These are phyloP conservation scores for Cryptomyrus ogoouensis DNA, from an alignment of 2,113 vertebrate species.

Conservation along the genomic window DNA sequence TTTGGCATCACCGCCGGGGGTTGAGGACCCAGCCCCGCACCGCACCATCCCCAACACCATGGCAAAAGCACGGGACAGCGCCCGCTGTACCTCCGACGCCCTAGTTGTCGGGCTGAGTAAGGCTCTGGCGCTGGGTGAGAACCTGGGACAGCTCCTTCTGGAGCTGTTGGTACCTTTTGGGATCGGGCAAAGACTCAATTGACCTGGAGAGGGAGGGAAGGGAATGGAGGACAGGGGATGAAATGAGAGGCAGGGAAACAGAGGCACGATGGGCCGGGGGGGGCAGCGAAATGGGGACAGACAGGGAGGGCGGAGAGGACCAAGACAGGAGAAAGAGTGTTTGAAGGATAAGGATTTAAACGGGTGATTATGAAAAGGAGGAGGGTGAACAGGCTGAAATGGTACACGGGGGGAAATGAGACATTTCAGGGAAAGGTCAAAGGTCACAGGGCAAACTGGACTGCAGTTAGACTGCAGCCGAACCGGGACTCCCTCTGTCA, in stretches of 20 bases:
- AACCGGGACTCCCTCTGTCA: background rate
- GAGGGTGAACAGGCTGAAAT: background rate
- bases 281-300: background rate
- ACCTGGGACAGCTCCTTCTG: constrained; percentile 99
- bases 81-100: constrained; percentile 74
- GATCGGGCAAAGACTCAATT: constrained; percentile 96
- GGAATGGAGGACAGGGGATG: constrained; percentile 39
- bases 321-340: background rate
- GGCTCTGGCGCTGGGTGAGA: constrained; percentile 98
- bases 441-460: background rate
- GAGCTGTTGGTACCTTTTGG: constrained; percentile 98
- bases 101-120: constrained; percentile 93
- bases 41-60: background rate
- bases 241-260: background rate
- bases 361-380: background rate
- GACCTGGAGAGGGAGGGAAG: constrained; percentile 79
- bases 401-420: background rate
- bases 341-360: rapidly evolving
- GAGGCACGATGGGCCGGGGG: constrained; percentile 13
- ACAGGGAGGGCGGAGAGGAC: background rate
- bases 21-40: background rate
- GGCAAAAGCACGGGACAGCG: constrained; percentile 26
- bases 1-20: background rate
- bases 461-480: background rate
- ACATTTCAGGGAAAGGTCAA: background rate